These are phyloP conservation scores for Amiota mariae DNA, from an alignment of 2,888 invertebrate genomes.

Conservation along the genomic window DNA sequence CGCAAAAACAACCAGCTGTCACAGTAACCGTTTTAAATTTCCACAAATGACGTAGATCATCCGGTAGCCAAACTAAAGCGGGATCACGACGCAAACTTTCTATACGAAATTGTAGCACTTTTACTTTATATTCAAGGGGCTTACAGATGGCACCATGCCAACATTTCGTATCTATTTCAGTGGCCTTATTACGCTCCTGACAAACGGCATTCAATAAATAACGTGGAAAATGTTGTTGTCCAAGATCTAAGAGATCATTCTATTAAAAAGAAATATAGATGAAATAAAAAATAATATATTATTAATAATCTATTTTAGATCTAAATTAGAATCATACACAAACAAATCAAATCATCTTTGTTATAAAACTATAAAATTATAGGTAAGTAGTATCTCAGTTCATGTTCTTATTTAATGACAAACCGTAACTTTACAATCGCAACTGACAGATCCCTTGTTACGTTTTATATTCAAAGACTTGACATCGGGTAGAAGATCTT, in stretches of 20 bases:
- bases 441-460: constrained; percentile 54
- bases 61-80: constrained; percentile 55
- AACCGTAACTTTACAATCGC: constrained; percentile 72
- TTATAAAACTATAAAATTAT: neutral
- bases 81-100: constrained; percentile 57
- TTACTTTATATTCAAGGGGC: constrained; percentile 71
- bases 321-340: neutral
- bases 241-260: constrained; percentile 70
- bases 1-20: constrained; percentile 72
- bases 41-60: constrained; percentile 61
- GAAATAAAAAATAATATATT: neutral
- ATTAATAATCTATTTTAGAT: neutral
- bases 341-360: neutral
- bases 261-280: constrained; percentile 38
- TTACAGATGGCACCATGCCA: constrained; percentile 69
- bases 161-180: constrained; percentile 60
- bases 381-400: too few relatives aligned
- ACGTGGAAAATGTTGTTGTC: constrained; percentile 68
- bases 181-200: constrained; percentile 56
- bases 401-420: constrained; percentile 14
- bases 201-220: constrained; percentile 71
- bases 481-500: constrained; percentile 56
- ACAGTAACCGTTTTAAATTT: constrained; percentile 70
- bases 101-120: constrained; percentile 63
- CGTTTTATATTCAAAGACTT: constrained; percentile 58